Percentiles rank a stretch among this genome's conserved stretches.
These are phyloP conservation scores for Spatulosminthurus flaviceps DNA, from an alignment of 2,888 invertebrate genomes.

Conservation along the genomic window DNA sequence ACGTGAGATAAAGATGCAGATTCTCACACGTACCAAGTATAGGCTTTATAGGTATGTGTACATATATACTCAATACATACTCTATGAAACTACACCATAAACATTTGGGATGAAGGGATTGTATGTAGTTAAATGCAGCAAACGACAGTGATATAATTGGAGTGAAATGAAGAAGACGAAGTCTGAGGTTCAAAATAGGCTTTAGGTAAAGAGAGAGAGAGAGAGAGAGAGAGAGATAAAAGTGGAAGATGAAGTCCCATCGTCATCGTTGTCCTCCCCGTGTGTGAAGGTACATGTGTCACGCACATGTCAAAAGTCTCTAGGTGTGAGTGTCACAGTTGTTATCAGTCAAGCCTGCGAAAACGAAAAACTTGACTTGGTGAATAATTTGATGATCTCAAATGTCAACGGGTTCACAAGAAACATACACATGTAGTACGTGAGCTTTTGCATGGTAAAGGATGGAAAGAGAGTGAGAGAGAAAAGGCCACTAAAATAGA, in stretches of 20 bases:
- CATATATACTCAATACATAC: background rate
- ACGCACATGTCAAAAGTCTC: conserved; percentile 58
- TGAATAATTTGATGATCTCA: conserved; percentile 48
- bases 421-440: conserved; percentile 12
- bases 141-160: conserved; percentile 40
- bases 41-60: background rate
- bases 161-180: conserved; percentile 32
- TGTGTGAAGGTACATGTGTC: conserved; percentile 55
- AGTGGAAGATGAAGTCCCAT: background rate
- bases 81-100: background rate
- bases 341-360: conserved; percentile 43
- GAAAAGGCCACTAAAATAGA: no score
- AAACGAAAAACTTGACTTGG: conserved; percentile 34
- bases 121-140: background rate
- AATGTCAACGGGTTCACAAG: conserved; percentile 35
- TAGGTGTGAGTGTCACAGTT: conserved; percentile 48
- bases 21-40: conserved; percentile 32
- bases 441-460: background rate
- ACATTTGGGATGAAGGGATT: background rate
- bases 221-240: no score
- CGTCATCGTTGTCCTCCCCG: conserved; percentile 39
- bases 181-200: background rate
- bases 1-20: conserved; percentile 47
- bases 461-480: no score
- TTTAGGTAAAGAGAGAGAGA: no score